Conservation (phyloP, 2,113 vertebrate genomes). For the Dromaius novaehollandiae region DNA sequence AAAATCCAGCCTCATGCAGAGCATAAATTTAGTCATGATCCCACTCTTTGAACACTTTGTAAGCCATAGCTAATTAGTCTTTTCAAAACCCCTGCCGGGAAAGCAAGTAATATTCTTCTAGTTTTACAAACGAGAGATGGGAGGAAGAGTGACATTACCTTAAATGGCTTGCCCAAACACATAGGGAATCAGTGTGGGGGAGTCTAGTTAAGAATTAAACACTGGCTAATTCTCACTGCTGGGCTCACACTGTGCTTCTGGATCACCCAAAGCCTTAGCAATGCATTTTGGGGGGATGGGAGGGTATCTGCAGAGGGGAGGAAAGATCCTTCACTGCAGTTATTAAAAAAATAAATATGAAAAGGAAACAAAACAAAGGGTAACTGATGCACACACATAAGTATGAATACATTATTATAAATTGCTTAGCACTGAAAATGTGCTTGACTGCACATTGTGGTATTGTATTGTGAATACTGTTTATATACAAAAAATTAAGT, state of each 20-base stretch:
- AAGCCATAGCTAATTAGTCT: slow-evolving; percentile 24
- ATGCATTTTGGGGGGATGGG: background rate
- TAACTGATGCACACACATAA: background rate
- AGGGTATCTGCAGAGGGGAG: background rate
- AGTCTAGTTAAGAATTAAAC: background rate
- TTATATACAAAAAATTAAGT: background rate
- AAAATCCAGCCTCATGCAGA: background rate
- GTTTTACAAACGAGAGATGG: slow-evolving; percentile 25
- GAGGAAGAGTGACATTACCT: background rate
- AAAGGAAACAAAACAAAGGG: background rate
- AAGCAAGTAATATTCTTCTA: slow-evolving; percentile 32
- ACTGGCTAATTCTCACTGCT: background rate
- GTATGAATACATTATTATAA: background rate
- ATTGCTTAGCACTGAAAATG: background rate
- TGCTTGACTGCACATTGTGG: background rate
- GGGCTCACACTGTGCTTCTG: background rate
- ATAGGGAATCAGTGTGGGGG: background rate
- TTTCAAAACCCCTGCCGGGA: slow-evolving; percentile 19
- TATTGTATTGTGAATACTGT: background rate
- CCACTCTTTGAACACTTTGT: background rate
- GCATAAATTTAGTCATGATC: slow-evolving; percentile 4
- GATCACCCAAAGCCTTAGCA: background rate
- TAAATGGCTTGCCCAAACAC: background rate
- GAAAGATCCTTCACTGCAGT: background rate
- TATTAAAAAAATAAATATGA: background rate